phyloP scores from a whole-genome alignment of 23 tunicate genomes.

The Halocynthia aurantium region DNA sequence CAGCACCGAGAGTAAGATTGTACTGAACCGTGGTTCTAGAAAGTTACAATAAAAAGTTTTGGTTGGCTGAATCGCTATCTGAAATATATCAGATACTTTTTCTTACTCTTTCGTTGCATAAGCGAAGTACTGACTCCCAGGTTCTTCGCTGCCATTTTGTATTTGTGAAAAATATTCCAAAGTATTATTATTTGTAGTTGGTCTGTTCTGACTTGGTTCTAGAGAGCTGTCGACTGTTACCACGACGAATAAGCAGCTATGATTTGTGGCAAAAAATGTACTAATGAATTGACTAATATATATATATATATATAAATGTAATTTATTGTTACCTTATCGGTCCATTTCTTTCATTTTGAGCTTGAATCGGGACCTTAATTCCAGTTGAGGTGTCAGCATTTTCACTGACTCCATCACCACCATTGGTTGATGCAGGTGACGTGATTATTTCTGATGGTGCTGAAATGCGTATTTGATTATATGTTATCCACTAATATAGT shows the following conservation, averaged over 20 bases:
- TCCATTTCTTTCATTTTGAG: conserved; percentile 11
- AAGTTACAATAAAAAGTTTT: neutral
- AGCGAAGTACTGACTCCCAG: conserved; percentile 4
- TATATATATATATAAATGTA: no score
- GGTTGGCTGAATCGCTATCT: neutral
- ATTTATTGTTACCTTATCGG: conserved; percentile 2
- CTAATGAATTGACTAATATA: no score
- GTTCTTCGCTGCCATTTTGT: neutral
- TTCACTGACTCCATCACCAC: neutral
- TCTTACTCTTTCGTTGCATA: conserved; percentile 2
- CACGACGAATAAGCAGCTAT: conserved; percentile 12
- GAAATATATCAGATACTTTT: neutral
- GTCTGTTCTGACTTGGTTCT: neutral
- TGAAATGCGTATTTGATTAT: neutral
- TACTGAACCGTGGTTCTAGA: neutral
- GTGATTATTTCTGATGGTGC: neutral
- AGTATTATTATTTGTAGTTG: neutral
- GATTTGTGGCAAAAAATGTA: neutral
- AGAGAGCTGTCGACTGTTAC: conserved; percentile 9
- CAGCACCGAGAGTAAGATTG: conserved; percentile 4
- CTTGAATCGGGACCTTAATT: conserved; percentile 1
- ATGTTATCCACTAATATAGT: neutral
- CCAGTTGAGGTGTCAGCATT: conserved; percentile 4
- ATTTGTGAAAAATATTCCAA: neutral
- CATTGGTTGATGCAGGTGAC: neutral